phyloP scores from a whole-genome alignment of 2,888 invertebrate genomes.

The Agriopis leucophaearia region DNA sequence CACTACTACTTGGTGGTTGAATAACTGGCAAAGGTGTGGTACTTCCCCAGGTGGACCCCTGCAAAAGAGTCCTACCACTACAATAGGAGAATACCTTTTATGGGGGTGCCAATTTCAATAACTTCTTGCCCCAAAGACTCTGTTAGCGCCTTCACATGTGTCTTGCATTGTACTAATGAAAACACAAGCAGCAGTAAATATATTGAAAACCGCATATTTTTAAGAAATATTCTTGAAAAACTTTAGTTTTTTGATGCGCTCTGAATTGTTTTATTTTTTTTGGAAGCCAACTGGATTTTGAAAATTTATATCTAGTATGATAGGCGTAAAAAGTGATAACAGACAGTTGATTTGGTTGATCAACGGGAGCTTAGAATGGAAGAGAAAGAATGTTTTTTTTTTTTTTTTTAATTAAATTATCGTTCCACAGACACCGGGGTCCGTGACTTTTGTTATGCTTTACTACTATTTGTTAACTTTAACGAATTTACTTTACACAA shows the following conservation, averaged over 20 bases:
- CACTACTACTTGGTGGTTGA: no score
- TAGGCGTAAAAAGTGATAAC: background rate
- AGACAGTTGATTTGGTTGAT: no score
- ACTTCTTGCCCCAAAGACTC: conserved; percentile 73
- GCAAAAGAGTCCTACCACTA: no score
- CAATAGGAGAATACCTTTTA: conserved; percentile 79
- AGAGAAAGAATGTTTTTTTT: no score
- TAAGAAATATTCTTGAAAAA: background rate
- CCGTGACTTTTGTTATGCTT: no score
- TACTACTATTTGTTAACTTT: no score
- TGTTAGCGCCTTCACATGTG: conserved; percentile 59
- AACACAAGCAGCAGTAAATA: conserved; percentile 16
- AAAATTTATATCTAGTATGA: conserved; percentile 23
- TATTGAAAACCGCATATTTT: conserved; percentile 17
- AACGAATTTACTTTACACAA: no score
- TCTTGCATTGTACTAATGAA: conserved; percentile 46
- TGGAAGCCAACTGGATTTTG: conserved; percentile 38
- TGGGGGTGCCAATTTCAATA: conserved; percentile 67
- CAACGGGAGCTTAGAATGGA: no score
- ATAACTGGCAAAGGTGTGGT: no score
- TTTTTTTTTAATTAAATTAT: no score
- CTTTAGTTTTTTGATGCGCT: background rate
- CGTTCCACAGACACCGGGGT: no score
- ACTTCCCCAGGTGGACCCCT: no score
- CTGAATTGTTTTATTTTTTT: conserved; percentile 18